Conservation (phyloP, 2,113 vertebrate genomes). For the Crotophaga sulcirostris region DNA sequence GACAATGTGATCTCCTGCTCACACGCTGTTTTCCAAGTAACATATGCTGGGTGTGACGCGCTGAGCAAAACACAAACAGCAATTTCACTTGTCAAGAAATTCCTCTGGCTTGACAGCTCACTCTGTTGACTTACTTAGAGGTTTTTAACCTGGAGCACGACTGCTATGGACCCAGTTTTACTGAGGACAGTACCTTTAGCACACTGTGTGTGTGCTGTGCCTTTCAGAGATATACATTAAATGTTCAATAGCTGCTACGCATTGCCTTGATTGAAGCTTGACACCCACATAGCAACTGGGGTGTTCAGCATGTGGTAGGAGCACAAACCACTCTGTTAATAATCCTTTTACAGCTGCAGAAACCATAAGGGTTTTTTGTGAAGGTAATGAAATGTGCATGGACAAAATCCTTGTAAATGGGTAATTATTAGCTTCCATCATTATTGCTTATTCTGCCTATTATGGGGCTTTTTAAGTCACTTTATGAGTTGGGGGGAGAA, state of each 20-base stretch:
- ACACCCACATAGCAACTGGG: constrained; percentile 4
- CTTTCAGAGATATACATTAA: neutral
- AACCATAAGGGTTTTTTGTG: neutral
- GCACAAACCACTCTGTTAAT: neutral
- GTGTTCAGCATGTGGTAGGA: neutral
- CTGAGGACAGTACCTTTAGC: neutral
- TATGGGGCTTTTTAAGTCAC: rapidly evolving
- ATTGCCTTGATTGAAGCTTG: neutral
- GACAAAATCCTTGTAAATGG: neutral
- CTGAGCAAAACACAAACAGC: constrained; percentile 39
- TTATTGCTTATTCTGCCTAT: neutral
- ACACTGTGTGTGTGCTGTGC: neutral
- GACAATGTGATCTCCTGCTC: constrained; percentile 61
- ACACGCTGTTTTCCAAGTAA: constrained; percentile 35
- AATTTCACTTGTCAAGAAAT: constrained; percentile 50
- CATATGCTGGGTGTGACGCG: neutral
- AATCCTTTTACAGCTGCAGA: neutral
- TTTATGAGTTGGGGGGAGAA: neutral
- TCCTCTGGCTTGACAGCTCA: constrained; percentile 16
- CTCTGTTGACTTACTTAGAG: constrained; percentile 1
- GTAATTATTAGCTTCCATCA: neutral
- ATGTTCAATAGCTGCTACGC: rapidly evolving
- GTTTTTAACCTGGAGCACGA: neutral
- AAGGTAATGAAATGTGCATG: neutral
- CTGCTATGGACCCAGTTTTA: neutral